Base-by-base conservation (phyloP, 2,888 invertebrate genomes). In the Elegia similella region DNA sequence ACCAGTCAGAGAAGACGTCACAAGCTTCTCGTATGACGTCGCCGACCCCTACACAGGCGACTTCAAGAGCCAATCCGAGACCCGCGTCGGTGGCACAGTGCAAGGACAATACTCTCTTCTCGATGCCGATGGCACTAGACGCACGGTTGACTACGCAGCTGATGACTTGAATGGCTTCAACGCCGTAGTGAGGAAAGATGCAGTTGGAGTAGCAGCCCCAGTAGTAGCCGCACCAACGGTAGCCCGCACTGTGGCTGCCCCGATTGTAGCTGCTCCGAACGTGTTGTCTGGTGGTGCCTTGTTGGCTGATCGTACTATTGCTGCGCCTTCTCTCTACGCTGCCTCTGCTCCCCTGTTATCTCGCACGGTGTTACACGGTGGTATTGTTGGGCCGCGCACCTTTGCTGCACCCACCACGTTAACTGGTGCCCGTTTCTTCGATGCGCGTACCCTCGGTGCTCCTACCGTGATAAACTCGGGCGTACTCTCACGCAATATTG, bases 21-120 rank as follows among this genome's bases (percentile, higher is more conserved):
- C 92, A 63, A 90, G 91, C 78, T 93, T 91, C 77, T 84, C 92
- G 1, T 93, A 93, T 77, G 92, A 92, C 64, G 92, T 93, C 34
- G 92, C 93, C 32, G 93, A 93, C 73, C 88, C 90, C 66, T 75
- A 88, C 77, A 93, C 93, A 59, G 93, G 93, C 12, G 93, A 93
- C 83, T 88, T 72, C 78, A 93, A 93, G 78, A 92, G 89, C 79
- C 93, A 93, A 73, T 81, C 82, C 12, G 93, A 93, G 81, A 87
- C 88, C 57, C 90, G 93, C 67, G 80, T 82, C 50, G 93, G 93
- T 42, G 93, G 92, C 66, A 75, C 78, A 57, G 93, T 93, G 50
- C 78, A 83, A 62, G 93, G 93, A 61, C 92, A 92, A 72, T 93
- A 93, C 85, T 92, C 93, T 30, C 84, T 93, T 13, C 76, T 87